A percentile compares a stretch with the other conserved stretches of the same genome.
phyloP scores from a whole-genome alignment of 1,140 invertebrate species.

The Ctenoplectra terminalis region DNA sequence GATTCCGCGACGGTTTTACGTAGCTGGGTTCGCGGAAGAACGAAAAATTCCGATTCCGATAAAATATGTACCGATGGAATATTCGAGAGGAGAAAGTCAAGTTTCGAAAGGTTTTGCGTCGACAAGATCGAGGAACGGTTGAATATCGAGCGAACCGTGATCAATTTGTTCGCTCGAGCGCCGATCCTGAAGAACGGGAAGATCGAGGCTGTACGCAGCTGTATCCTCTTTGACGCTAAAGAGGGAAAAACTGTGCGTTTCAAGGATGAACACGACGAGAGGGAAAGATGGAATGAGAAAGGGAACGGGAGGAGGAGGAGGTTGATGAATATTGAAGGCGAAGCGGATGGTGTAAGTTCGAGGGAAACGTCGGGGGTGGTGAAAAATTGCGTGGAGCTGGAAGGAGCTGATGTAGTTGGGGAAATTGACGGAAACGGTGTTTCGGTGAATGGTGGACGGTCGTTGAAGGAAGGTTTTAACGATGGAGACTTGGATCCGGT shows the following conservation, averaged over 20 bases:
- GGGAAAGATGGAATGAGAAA: too few species aligned
- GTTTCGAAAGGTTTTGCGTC: constrained; percentile 8
- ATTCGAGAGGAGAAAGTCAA: background rate
- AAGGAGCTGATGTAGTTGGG: background rate
- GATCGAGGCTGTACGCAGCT: background rate
- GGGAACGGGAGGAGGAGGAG: background rate
- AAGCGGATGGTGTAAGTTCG: too few species aligned
- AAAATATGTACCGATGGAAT: too few species aligned
- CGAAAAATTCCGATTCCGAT: too few species aligned
- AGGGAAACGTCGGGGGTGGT: background rate
- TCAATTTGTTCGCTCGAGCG: constrained; percentile 64
- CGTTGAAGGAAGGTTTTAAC: background rate
- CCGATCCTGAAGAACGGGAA: constrained; percentile 66
- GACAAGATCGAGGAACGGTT: background rate
- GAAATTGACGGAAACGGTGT: background rate
- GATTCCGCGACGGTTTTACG: background rate
- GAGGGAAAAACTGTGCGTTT: constrained; percentile 75
- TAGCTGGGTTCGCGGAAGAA: background rate
- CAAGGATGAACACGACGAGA: constrained; percentile 56
- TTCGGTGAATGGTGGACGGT: background rate
- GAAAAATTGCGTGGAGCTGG: background rate
- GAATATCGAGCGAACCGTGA: constrained; percentile 69
- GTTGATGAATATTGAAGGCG: background rate
- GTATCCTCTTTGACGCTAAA: constrained; percentile 6
- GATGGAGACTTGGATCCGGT: background rate